Base-by-base conservation (phyloP, 2,113 vertebrate genomes). In the Phrynosoma blainvillii region DNA sequence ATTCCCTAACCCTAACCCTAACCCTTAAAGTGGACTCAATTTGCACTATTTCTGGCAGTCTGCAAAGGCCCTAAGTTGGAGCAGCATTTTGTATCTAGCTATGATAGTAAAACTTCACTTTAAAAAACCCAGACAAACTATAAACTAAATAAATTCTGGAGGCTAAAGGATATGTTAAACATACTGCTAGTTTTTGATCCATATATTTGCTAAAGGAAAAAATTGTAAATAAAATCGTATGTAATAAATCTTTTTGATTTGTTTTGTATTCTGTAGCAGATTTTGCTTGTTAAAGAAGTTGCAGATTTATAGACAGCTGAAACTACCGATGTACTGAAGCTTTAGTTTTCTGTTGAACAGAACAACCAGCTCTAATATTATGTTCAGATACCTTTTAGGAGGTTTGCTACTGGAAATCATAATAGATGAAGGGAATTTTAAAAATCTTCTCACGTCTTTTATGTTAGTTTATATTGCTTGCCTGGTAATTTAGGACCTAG, bases 151-250 rank as follows among this genome's bases (percentile, higher is more conserved):
- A 74, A n/a, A 36, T 13, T 30, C 91, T 47, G 52, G 32, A 52
- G 40, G 9, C 25, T 40, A 77, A 11, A 83, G 18, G 23, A 42
- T 11, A 18, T 70, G 30, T 84, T 88, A 87, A 47, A 87, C 87
- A 65, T 54, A 4, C 18, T 71, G 8, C 85, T 40, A 86, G 81
- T n/a, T 73, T 47, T 32, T 73, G 56, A 68, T 65, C 52, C 73
- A 66, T 71, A 54, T 13, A 54, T 92, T 91, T 91, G 47, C 47
- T 47, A 87, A 56, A 42, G 65, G 30, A 85, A 88, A 88, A n/a
- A 13, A 62, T 88, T 94, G 73, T 56, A 71, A 88, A 88, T 87
- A 89, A 52, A 93, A 88, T 68, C 30, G 56, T 74, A 23, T 11
- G 16, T 3, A 73, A 77, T 85, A 30, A 66, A 88, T 73, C n/a